Evolutionary conservation across 2,888 invertebrate genomes (phyloP).

Genomic region (Ectemnius lituratus): DNA sequence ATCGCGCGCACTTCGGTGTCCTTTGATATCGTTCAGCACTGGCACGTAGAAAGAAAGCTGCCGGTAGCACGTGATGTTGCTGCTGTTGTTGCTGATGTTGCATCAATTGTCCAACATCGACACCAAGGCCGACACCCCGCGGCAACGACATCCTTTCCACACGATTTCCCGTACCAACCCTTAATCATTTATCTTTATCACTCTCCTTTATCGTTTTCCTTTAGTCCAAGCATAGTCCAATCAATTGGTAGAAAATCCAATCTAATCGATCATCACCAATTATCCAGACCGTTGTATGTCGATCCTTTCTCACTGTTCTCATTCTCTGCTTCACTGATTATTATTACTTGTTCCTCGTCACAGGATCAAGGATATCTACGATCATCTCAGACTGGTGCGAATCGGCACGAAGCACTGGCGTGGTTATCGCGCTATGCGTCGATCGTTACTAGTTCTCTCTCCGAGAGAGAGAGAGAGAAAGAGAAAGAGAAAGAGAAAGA

Average conservation of each 20-base stretch:
- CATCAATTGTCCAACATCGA: conserved; percentile 92
- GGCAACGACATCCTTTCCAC: conserved; percentile 85
- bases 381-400: neutral
- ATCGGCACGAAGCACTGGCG: neutral
- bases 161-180: neutral
- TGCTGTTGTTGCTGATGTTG: conserved; percentile 84
- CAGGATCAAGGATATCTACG: neutral
- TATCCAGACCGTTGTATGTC: conserved; percentile 6
- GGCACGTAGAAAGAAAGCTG: conserved; percentile 92
- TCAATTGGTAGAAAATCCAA: neutral
- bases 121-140: conserved; percentile 91
- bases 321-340: conserved; percentile 19
- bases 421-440: neutral
- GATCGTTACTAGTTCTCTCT: conserved; percentile 19
- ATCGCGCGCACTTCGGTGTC: conserved; percentile 98
- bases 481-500: too few species aligned
- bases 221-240: neutral
- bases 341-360: too few species aligned
- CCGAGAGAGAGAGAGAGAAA: too few species aligned
- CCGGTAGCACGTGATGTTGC: conserved; percentile 88
- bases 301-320: conserved; percentile 31
- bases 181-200: neutral
- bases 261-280: too few species aligned
- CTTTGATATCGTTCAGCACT: conserved; percentile 94
- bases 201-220: neutral